Evolutionary conservation across 2,113 vertebrate species (phyloP).

Genomic region (Odobenus rosmarus): DNA sequence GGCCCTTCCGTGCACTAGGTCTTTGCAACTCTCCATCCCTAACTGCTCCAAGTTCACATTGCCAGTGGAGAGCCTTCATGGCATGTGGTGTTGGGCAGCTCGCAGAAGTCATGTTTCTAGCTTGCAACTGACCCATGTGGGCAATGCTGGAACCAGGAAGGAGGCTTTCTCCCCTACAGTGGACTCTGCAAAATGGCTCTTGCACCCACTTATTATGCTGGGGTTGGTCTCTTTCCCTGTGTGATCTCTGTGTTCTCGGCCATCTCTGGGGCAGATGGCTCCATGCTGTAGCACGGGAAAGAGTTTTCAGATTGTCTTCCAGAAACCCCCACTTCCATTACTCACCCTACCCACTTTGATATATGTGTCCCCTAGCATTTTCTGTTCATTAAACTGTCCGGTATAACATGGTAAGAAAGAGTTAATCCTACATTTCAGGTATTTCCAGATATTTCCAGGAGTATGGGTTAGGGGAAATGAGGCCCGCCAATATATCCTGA

Average conservation of each 20-base stretch:
- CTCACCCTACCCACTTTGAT: neutral
- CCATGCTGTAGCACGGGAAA: neutral
- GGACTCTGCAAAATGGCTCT: neutral
- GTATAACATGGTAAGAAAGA: neutral
- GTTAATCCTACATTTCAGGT: neutral
- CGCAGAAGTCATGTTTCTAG: no score
- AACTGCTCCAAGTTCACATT: neutral
- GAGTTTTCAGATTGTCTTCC: neutral
- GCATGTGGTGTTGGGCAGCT: neutral
- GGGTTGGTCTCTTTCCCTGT: neutral
- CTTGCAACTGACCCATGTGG: no score
- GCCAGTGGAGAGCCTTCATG: fast-evolving
- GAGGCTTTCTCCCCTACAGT: neutral
- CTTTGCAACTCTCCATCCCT: neutral
- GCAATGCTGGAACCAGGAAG: neutral
- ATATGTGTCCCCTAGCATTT: neutral
- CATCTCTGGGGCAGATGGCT: neutral
- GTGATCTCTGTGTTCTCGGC: neutral
- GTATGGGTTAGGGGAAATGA: neutral
- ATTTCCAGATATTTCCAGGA: neutral
- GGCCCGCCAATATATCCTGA: neutral
- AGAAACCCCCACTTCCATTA: neutral
- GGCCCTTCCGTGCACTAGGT: neutral
- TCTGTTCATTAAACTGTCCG: neutral
- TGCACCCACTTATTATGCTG: fast-evolving